A percentile compares a stretch with the other conserved stretches of the same genome.
phyloP scores from a whole-genome alignment of 2,113 vertebrate species.

The Phaetusa simplex region DNA sequence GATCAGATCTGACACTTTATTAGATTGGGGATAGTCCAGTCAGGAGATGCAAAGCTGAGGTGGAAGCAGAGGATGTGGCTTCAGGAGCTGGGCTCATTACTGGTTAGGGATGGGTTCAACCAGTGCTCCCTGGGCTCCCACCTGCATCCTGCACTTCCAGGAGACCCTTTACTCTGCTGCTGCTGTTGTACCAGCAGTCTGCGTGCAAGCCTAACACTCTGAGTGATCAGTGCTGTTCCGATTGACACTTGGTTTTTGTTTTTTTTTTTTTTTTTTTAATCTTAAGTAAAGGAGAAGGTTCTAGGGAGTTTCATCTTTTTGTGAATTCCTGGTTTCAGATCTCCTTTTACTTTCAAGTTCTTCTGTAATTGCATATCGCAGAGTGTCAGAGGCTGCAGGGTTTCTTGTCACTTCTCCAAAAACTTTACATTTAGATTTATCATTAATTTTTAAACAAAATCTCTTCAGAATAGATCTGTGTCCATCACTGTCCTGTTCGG shows the following conservation, averaged over 20 bases:
- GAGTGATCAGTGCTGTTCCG: not conserved
- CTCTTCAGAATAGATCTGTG: not conserved
- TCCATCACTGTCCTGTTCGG: not conserved
- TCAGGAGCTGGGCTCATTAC: not conserved
- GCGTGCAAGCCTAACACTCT: not conserved
- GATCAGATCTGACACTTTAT: not conserved
- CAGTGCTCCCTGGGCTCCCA: not conserved
- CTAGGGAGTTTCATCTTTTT: not conserved
- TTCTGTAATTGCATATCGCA: not conserved
- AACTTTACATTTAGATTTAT: not conserved
- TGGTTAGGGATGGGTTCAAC: rapidly evolving
- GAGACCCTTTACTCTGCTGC: not conserved
- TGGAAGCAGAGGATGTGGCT: not conserved
- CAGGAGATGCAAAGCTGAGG: not conserved
- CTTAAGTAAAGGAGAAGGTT: not conserved
- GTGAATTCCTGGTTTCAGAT: conserved; percentile 13
- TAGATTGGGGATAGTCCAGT: not conserved
- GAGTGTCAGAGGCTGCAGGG: not conserved
- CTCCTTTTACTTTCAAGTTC: conserved; percentile 41
- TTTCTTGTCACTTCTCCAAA: not conserved
- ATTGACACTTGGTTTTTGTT: not conserved
- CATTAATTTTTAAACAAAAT: not conserved
- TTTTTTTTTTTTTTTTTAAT: not conserved
- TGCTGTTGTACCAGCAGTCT: not conserved
- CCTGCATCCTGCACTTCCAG: not conserved